These are phyloP conservation scores for Myotis pilosus DNA, from an alignment of 2,797 vertebrate species.

Conservation along the genomic window DNA sequence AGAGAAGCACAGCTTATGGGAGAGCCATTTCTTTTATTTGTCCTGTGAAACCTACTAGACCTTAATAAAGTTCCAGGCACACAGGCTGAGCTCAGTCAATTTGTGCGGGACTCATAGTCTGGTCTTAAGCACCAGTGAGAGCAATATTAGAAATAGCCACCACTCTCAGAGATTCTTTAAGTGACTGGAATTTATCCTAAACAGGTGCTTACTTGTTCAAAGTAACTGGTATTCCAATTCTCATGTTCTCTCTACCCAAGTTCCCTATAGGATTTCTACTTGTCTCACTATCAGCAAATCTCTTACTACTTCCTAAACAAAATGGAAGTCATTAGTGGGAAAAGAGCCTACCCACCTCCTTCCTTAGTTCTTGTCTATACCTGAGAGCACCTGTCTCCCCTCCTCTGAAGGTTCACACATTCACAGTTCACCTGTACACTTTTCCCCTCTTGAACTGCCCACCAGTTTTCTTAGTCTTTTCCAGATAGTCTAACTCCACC, in stretches of 20 bases:
- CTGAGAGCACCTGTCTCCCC: rapidly evolving
- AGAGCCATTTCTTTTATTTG: slow-evolving; percentile 7
- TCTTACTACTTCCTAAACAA: not conserved
- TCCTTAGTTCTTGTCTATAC: not conserved
- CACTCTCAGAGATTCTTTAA: not conserved
- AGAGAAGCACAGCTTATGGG: not conserved
- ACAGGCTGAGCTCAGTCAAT: slow-evolving; percentile 17
- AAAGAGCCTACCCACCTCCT: rapidly evolving
- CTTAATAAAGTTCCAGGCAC: not conserved
- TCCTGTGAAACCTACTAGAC: not conserved
- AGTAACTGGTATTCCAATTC: not conserved
- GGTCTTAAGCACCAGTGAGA: not conserved
- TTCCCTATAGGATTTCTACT: not conserved
- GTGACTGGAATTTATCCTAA: not conserved
- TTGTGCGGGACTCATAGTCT: not conserved
- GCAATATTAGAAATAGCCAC: not conserved
- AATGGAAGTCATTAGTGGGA: not conserved
- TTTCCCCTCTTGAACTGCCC: not conserved
- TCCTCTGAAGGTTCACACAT: not conserved
- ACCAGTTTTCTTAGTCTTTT: not conserved
- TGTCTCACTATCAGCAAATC: not conserved
- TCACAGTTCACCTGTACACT: not conserved
- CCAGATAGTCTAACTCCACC: not conserved
- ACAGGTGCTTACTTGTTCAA: not conserved
- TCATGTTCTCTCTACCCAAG: not conserved